Conservation (phyloP, 2,888 invertebrate species). For the Phytoseiulus persimilis region DNA sequence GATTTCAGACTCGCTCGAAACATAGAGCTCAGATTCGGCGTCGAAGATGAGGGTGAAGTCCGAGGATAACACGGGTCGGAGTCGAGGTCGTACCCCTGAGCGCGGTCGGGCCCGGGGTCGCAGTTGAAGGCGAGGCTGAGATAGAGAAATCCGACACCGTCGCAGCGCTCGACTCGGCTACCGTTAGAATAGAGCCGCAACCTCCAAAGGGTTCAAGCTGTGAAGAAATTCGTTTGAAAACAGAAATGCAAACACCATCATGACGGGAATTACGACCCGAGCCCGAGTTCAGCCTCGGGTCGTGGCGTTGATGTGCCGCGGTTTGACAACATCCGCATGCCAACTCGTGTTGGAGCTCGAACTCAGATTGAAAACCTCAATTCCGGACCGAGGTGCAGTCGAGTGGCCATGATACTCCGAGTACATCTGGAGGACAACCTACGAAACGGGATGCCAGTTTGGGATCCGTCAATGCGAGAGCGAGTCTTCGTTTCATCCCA, state of each 20-base stretch:
- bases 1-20: neutral
- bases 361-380: too few relatives aligned
- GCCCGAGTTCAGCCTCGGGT: too few relatives aligned
- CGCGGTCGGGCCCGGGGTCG: neutral
- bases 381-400: too few relatives aligned
- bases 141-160: neutral
- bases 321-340: too few relatives aligned
- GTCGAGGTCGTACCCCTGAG: neutral
- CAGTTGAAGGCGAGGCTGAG: neutral
- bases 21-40: neutral
- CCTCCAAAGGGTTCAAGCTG: slow-evolving; percentile 13
- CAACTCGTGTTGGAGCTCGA: too few relatives aligned
- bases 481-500: too few relatives aligned
- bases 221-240: neutral
- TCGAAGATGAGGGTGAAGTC: neutral
- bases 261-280: neutral
- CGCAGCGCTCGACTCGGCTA: slow-evolving; percentile 10
- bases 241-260: neutral
- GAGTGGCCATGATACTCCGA: too few relatives aligned
- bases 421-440: too few relatives aligned
- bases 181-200: neutral
- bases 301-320: too few relatives aligned
- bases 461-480: too few relatives aligned
- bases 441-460: too few relatives aligned
- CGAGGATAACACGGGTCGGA: neutral